Evolutionary conservation across 2,888 invertebrate genomes (phyloP), one percentile per base, ranked within the genome.

Genomic region (Anoncus sp.): DNA sequence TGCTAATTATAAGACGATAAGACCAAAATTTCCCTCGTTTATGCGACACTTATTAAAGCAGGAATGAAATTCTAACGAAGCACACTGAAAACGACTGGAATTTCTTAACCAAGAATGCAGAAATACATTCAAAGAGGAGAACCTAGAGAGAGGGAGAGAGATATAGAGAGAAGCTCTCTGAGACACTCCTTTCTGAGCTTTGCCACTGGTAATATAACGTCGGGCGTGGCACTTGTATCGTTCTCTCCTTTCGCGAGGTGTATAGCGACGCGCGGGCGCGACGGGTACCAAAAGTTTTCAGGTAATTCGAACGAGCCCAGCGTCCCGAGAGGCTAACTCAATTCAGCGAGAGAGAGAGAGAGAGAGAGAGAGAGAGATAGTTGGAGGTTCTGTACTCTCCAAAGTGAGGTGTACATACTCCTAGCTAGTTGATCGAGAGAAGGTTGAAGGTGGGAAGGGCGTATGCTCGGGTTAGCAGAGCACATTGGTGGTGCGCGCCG

Each of bases 281-380:
- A 9, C n/a, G 45, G 72, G 16, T 63, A 55, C 57, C 77, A 72
- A 79, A 79, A 82, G 80, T 82, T 82, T 79, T 45, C 67, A 70
- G 76, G 74, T 80, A 80, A 82, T 82, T 82, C 71, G 75, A 82
- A 79, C 65, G 82, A 75, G 65, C 72, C 77, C 67, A 80, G 49
- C 57, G 53, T 40, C 57, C 72, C 67, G 67, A 75, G 72, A 76
- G 75, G 73, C 82, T 79, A 80, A 82, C 76, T 82, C 71, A 47
- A 82, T 80, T 80, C 74, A 66, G 31, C 55, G 40, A 16, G 62
- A 74, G 67, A 81, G n/a, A n/a, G n/a, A n/a, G n/a, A n/a, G n/a
- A n/a, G n/a, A n/a, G n/a, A n/a, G n/a, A n/a, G n/a, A n/a, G n/a
- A n/a, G n/a, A n/a, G n/a, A n/a, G n/a, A n/a, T n/a, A n/a, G 80